Evolutionary conservation across 2,797 vertebrate species (phyloP).

Genomic region (Eremophila alpestris): DNA sequence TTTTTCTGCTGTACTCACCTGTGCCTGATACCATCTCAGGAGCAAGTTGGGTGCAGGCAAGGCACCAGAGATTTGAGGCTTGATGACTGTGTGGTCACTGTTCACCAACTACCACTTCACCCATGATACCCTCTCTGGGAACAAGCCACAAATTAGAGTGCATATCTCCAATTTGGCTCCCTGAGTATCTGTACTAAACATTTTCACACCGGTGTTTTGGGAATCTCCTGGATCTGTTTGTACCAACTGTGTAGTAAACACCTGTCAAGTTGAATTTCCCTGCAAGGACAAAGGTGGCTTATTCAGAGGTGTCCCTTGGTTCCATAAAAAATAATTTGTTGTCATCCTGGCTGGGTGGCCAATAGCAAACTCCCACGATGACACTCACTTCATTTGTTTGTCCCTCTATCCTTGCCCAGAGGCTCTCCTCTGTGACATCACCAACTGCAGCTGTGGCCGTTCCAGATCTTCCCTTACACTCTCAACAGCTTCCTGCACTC

Average conservation of each 20-base stretch:
- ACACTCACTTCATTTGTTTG: neutral
- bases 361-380: neutral
- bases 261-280: neutral
- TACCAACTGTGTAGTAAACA: neutral
- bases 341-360: neutral
- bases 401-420: neutral
- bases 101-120: neutral
- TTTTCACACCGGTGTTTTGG: fast-evolving
- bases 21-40: fast-evolving
- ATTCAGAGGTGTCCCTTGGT: neutral
- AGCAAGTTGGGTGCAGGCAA: neutral
- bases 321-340: neutral
- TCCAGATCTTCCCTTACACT: neutral
- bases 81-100: fast-evolving
- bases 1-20: fast-evolving
- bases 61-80: neutral
- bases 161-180: neutral
- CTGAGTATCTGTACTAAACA: neutral
- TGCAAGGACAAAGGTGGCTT: neutral
- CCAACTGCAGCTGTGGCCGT: neutral
- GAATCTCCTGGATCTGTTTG: neutral
- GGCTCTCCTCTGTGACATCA: neutral
- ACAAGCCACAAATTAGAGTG: neutral
- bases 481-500: neutral
- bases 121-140: neutral